Evolutionary conservation across 2,888 invertebrate genomes (phyloP), one percentile per base, ranked within the genome.

Genomic region (Caenorhabditis sp.): DNA sequence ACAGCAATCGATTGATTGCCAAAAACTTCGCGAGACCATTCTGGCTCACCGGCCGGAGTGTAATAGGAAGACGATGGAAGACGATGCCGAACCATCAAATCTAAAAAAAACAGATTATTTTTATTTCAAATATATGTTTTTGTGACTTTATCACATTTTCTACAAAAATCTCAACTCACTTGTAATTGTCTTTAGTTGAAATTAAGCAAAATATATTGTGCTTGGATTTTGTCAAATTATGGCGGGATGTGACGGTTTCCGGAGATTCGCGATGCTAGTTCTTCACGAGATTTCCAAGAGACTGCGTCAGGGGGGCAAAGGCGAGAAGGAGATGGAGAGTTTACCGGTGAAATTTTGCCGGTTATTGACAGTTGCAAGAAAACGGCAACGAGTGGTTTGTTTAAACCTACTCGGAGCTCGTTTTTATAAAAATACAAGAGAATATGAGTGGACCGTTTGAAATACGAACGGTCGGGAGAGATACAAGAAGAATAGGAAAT

Each of bases 21-120:
- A 25, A 78, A 76, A 17, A 26, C 21, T 27, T 76, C 80, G 1
- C 74, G 70, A 4, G 70, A 68, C 76, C 76, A 78, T 62, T 72
- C 74, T n/a, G 63, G 38, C 50, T 78, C 76, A 12, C 68, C 74
- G 27, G 68, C 68, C 14, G 76, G 76, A 27, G 74, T 72, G 50
- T 74, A 67, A 59, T 80, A 80, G 50, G 78, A 67, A 26, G 78
- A 71, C 17, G 80, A 80, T 38, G 80, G 77, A 52, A 80, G 72
- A 27, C 80, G 76, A 4, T 62, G 77, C 61, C 80, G 77, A 26
- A 76, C 68, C 76, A 79, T 78, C 63, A 66, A 68, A 56, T 64
- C 67, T 67, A 58, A 23, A 70, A 65, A 4, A 52, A 17, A 27
- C 27, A 7, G 12, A 43, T 17, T n/a, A n/a, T n/a, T n/a, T n/a